Base-by-base conservation (phyloP, 1,140 invertebrate species). In the Drosophila bipectinata region DNA sequence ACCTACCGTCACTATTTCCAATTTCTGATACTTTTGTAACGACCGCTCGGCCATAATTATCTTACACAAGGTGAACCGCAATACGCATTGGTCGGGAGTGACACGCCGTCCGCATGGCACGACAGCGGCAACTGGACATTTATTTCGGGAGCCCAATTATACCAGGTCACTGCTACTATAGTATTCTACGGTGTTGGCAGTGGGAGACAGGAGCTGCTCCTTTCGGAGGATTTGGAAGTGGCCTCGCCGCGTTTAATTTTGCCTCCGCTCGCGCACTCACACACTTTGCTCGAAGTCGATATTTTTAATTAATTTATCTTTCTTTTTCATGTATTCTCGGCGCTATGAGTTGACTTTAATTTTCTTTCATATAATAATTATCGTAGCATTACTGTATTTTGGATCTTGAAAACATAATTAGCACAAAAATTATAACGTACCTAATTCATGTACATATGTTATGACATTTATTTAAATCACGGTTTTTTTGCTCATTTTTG, bases 1-100 rank as follows among this genome's bases (percentile, higher is more conserved):
- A 91, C 90, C 53, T 91, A 92, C 91, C 91, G 91, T 91, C 90
- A 92, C 77, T 91, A 89, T 90, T 89, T 92, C 91, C 91, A 91
- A 92, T 83, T 91, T 91, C 74, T 91, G 74, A 89, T 91, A 89
- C 73, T 91, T 91, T 82, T 76, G 78, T 83, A 91, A 92, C 88
- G 85, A 92, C 90, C 91, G 79, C 91, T 92, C 88, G 91, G 91
- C 91, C 91, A 92, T 92, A 92, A 90, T 92, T 91, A 90, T 91
- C 82, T 92, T 92, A 92, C 79, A 91, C 91, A 91, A 90, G 78
- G 82, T 91, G 87, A 79, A 91, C 91, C 80, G 79, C 81, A 90
- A 91, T 91, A 91, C 89, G 79, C 91, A 92, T 92, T 92, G 91
- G 90, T 91, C 88, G 77, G 73, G 75, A 90, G 79, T 90, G 87